Conservation (phyloP, 2,797 vertebrate species). For the Mallotus villosus region DNA sequence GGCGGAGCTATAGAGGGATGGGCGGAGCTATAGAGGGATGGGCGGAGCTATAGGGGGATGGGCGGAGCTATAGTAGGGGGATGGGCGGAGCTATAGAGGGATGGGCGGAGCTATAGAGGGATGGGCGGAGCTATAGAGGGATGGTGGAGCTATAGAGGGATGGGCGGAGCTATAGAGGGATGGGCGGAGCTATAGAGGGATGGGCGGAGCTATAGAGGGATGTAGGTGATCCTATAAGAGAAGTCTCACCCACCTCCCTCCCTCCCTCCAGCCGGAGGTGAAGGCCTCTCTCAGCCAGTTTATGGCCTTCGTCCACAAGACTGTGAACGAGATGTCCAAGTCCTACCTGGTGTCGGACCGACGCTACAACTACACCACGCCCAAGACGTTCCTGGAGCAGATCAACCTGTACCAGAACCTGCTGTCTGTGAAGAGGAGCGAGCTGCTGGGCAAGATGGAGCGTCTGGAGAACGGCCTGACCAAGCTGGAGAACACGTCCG, state of each 20-base stretch:
- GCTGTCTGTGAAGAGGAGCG: slow-evolving; percentile 63
- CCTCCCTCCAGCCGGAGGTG: slow-evolving; percentile 56
- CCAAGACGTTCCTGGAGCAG: slow-evolving; percentile 81
- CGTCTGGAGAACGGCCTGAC: slow-evolving; percentile 74
- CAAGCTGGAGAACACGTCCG: slow-evolving; percentile 71
- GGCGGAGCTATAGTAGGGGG: too few relatives aligned
- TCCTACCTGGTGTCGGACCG: slow-evolving; percentile 69
- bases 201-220: too few relatives aligned
- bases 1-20: too few relatives aligned
- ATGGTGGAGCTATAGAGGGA: too few relatives aligned
- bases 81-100: too few relatives aligned
- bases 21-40: too few relatives aligned
- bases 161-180: too few relatives aligned
- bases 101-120: too few relatives aligned
- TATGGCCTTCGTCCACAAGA: slow-evolving; percentile 75
- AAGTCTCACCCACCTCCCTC: neutral
- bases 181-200: too few relatives aligned
- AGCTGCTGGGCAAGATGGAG: slow-evolving; percentile 68
- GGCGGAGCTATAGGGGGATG: too few relatives aligned
- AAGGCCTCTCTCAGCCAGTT: slow-evolving; percentile 77
- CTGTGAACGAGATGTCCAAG: slow-evolving; percentile 75
- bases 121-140: too few relatives aligned
- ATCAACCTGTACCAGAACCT: slow-evolving; percentile 80
- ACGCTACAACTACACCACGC: slow-evolving; percentile 78
- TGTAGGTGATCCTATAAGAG: neutral